Evolutionary conservation across 2,113 vertebrate genomes (phyloP), one percentile per base, ranked within the genome.

Genomic region (Callospermophilus lateralis): DNA sequence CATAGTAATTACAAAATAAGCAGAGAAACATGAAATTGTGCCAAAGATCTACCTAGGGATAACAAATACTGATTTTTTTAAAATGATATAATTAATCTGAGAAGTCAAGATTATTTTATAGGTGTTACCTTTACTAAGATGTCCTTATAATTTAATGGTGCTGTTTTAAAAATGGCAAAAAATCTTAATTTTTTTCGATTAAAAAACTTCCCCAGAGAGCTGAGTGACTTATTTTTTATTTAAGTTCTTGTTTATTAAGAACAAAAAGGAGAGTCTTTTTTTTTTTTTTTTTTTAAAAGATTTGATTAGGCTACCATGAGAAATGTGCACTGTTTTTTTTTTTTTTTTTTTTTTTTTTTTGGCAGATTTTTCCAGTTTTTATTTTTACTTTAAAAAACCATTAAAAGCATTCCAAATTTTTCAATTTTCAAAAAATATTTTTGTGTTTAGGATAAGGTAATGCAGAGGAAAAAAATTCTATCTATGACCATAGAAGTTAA

Each of bases 391-490:
- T 32, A 32, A 67, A 79, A 84, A 51, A 42, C 26, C n/a, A 34
- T 58, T 34, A 51, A 88, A 37, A 73, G 61, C 63, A 78, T 94
- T 93, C 19, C 73, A 84, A 26, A 28, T 80, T 79, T 86, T 80
- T 90, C 22, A 67, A 6, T 74, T 95, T 89, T 53, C 68, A 85
- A 53, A 53, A 84, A 85, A 26, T 74, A 53, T 32, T 89, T 92
- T 68, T 73, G 32, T 72, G 4, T 74, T 87, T 93, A 89, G n/a
- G 80, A 45, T 87, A 77, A 51, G 24, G 55, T 61, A 61, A 61
- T 72, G 83, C 26, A 63, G 76, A 87, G 73, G 55, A 39, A 89
- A 61, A 90, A 87, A 84, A 5, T 90, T 95, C 4, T 79, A 26
- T 84, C 32, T 61, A 30, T n/a, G 80, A 30, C 17, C 42, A 12